phyloP scores from a whole-genome alignment of 2,888 invertebrate genomes.

The Heliconius erato region DNA sequence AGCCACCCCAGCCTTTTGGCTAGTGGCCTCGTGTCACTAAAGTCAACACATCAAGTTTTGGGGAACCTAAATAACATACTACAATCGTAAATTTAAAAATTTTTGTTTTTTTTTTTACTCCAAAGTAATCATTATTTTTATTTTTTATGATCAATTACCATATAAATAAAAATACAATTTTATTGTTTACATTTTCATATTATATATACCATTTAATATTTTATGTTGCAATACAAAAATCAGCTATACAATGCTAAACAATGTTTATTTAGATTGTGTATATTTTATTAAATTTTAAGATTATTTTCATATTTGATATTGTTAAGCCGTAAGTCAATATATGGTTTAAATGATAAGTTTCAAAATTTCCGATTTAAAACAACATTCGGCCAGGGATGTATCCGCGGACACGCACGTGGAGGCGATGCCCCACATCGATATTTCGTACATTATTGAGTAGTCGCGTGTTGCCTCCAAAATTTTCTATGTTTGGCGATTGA shows the following conservation, averaged over 20 bases:
- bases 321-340: background rate
- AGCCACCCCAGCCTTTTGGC: conserved; percentile 59
- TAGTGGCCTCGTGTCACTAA: conserved; percentile 59
- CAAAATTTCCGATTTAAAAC: conserved; percentile 57
- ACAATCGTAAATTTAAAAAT: background rate
- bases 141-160: background rate
- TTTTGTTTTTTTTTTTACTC: background rate
- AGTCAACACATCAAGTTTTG: conserved; percentile 54
- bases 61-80: conserved; percentile 19
- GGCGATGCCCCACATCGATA: conserved; percentile 84
- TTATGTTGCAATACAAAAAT: background rate
- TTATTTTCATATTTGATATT: background rate
- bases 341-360: conserved; percentile 54
- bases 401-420: conserved; percentile 67
- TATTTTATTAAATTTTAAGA: background rate
- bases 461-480: conserved; percentile 84
- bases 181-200: background rate
- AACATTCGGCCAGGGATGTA: conserved; percentile 66
- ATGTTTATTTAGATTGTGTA: background rate
- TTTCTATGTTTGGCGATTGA: conserved; percentile 86
- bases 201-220: background rate
- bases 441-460: conserved; percentile 84
- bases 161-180: background rate
- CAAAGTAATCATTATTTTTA: background rate
- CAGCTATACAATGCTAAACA: background rate